Percentiles rank a stretch among this genome's conserved stretches.
phyloP scores from a whole-genome alignment of 2,113 vertebrate species.

The Dipodomys stephensi region DNA sequence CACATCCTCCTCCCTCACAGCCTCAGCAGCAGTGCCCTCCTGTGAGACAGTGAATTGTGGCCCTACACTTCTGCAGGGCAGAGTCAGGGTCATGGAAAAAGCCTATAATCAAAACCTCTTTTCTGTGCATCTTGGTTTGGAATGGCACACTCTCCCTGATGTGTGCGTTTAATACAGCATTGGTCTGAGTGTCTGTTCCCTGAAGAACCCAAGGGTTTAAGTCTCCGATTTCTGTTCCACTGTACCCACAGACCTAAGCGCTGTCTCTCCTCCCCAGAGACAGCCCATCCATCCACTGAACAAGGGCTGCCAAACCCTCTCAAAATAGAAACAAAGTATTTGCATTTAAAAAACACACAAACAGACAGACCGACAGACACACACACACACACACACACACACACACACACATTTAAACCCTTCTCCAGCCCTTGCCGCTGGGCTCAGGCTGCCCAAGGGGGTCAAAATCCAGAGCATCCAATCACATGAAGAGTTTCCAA shows the following conservation, averaged over 20 bases:
- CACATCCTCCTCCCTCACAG: accelerated
- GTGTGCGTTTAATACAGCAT: not conserved
- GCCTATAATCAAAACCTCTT: not conserved
- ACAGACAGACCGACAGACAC: too few species aligned
- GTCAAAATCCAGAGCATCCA: not conserved
- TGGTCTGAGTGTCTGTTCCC: not conserved
- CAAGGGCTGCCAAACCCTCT: not conserved
- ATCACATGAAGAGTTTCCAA: not conserved
- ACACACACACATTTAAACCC: not conserved
- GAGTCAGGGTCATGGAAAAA: not conserved
- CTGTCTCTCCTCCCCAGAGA: not conserved
- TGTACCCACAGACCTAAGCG: not conserved
- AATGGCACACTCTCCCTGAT: not conserved
- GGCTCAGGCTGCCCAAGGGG: not conserved
- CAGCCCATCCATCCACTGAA: not conserved
- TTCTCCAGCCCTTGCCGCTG: not conserved
- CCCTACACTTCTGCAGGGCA: not conserved
- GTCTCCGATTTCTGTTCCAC: not conserved
- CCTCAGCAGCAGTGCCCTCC: accelerated
- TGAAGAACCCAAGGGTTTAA: not conserved
- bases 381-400: too few species aligned
- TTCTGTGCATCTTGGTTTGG: not conserved
- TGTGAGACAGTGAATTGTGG: not conserved
- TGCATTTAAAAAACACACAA: not conserved
- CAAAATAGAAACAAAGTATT: not conserved